These are phyloP conservation scores for Magallana nippona DNA, from an alignment of 2,888 invertebrate species.

Conservation along the genomic window DNA sequence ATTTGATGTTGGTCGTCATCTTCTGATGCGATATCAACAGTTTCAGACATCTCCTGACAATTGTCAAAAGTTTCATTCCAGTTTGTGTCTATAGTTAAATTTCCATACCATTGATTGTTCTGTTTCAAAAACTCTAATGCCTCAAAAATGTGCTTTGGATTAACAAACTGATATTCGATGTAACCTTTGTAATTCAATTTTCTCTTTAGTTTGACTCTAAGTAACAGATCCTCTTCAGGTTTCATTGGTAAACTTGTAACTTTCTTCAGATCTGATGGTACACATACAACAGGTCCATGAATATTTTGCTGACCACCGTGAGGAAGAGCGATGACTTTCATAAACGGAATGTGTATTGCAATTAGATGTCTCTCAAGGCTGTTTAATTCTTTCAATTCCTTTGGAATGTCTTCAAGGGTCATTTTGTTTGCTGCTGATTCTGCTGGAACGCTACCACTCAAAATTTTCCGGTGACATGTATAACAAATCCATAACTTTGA, in stretches of 20 bases:
- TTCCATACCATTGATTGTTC: conserved; percentile 26
- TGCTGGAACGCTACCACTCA: conserved; percentile 36
- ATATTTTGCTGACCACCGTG: conserved; percentile 55
- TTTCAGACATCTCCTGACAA: not conserved
- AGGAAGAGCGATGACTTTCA: conserved; percentile 55
- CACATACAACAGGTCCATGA: conserved; percentile 58
- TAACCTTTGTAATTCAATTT: conserved; percentile 32
- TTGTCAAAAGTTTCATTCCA: conserved; percentile 4
- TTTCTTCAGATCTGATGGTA: conserved; percentile 52
- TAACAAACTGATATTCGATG: conserved; percentile 34
- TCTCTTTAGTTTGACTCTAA: conserved; percentile 56
- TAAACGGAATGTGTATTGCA: conserved; percentile 55
- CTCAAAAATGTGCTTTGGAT: not conserved
- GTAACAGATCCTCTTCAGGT: conserved; percentile 38
- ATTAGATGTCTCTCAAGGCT: conserved; percentile 55
- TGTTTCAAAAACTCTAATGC: conserved; percentile 15
- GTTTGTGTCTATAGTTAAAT: not conserved
- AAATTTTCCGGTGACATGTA: conserved; percentile 47
- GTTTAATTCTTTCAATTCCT: conserved; percentile 48
- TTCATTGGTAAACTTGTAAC: conserved; percentile 48
- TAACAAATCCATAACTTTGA: conserved; percentile 41
- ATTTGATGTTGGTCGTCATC: not conserved
- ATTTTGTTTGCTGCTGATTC: conserved; percentile 20
- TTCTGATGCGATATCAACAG: not conserved
- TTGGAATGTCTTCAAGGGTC: conserved; percentile 40